Evolutionary conservation across 1,140 invertebrate genomes (phyloP).

Genomic region (Bombus haemorrhoidalis): DNA sequence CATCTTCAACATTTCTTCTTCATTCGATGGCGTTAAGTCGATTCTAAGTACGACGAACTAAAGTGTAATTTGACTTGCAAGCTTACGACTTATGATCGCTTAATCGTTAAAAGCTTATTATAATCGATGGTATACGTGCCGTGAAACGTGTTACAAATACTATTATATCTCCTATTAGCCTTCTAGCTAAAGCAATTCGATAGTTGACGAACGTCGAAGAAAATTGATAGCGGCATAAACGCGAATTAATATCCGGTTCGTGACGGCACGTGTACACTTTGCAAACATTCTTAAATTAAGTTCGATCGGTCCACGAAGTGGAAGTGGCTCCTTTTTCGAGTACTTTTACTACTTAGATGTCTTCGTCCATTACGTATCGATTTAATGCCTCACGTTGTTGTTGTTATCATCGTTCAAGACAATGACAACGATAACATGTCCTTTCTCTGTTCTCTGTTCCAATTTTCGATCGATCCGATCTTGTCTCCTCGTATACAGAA

Average conservation of each 20-base stretch:
- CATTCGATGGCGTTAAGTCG: neutral
- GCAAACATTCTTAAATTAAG: conserved; percentile 60
- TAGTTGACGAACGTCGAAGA: conserved; percentile 60
- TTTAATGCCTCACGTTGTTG: neutral
- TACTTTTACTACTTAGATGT: neutral
- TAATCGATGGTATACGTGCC: neutral
- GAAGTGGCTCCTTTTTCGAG: neutral
- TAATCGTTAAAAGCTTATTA: neutral
- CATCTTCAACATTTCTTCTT: neutral
- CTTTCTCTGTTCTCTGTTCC: neutral
- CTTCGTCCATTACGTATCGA: neutral
- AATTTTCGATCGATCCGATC: neutral
- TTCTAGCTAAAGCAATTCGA: conserved; percentile 50
- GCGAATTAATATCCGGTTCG: conserved; percentile 70
- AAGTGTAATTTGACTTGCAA: neutral
- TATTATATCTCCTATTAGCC: neutral
- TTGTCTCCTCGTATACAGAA: neutral
- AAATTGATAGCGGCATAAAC: conserved; percentile 58
- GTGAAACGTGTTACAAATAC: neutral
- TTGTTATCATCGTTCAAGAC: too few relatives aligned
- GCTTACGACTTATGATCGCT: neutral
- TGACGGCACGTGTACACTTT: conserved; percentile 56
- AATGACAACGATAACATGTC: neutral
- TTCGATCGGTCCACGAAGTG: conserved; percentile 52
- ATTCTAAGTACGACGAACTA: neutral